Conservation (phyloP, 2,113 vertebrate genomes). For the Tragulus kanchil region DNA sequence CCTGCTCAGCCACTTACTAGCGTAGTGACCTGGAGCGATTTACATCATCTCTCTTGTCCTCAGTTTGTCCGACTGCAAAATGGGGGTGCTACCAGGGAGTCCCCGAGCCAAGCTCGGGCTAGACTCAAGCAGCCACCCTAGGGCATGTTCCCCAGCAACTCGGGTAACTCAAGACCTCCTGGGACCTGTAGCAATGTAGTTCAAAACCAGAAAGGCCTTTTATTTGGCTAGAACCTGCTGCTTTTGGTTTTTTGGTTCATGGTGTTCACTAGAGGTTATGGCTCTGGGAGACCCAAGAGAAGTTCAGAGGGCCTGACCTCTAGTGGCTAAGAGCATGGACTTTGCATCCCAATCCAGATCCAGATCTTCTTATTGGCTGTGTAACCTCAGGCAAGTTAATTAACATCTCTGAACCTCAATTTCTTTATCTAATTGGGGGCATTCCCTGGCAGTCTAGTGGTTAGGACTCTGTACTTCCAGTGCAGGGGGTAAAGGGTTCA, state of each 20-base stretch:
- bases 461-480: not conserved
- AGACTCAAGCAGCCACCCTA: not conserved
- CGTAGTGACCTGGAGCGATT: not conserved
- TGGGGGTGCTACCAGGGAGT: not conserved
- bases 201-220: not conserved
- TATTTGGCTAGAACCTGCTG: not conserved
- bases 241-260: not conserved
- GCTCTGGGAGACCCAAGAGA: not conserved
- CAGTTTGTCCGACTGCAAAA: not conserved
- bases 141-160: not conserved
- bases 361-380: not conserved
- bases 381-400: not conserved
- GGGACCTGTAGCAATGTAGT: not conserved
- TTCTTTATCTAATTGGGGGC: not conserved
- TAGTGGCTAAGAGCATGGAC: not conserved
- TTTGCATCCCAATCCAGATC: not conserved
- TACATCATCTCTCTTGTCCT: not conserved
- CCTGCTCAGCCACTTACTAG: not conserved
- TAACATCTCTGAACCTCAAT: constrained; percentile 29
- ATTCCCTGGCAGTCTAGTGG: not conserved
- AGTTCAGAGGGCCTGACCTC: not conserved
- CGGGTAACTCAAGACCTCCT: not conserved
- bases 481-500: not conserved
- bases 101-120: too few species aligned
- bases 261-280: not conserved